Base-by-base conservation (phyloP, 1,140 invertebrate genomes). In the Philotrypesis tridentata region DNA sequence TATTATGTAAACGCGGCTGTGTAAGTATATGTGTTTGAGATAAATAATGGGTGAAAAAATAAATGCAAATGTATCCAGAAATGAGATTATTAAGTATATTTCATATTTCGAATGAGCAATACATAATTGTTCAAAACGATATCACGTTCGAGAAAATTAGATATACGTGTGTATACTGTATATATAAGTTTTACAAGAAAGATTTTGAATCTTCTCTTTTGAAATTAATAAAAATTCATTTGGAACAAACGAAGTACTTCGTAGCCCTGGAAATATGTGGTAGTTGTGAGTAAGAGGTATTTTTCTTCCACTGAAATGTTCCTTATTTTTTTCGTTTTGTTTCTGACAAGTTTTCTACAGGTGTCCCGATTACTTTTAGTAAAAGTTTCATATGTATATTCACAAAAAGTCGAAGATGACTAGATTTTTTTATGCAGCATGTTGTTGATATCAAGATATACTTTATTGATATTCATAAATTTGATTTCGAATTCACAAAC, bases 391-490 rank as follows among this genome's bases (percentile, higher is more conserved):
- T 55, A 37, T 78, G 27, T 61, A 72, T 71, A 72, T 72, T 72
- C 67, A 63, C 75, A 82, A 72, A 82, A 73, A 82, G 29, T 72
- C 43, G 67, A 77, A 82, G 68, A 71, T 78, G 80, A 82, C 80
- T 82, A 82, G 75, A 82, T 82, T 73, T 43, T 29, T 27, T 81
- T 81, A 27, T 68, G 21, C 40, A 76, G 61, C 68, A 78, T 78
- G 76, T 23, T 68, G 76, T 68, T 68, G 60, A 78, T 78, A 78
- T 78, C 60, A 68, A 68, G 76, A 76, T 55, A 75, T 65, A 61
- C 29, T 81, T 68, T 70, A 70, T 70, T 70, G 8, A 81, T 81
- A 76, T 81, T 70, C n/a, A 61, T 76, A 76, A 33, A 76, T 82
- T 82, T 76, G 27, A 82, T 82, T 82, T 61, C 27, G 33, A 71